Percentiles rank a stretch among this genome's conserved stretches.
phyloP scores from a whole-genome alignment of 2,888 invertebrate species.

The Xanthorhoe spadicearia region DNA sequence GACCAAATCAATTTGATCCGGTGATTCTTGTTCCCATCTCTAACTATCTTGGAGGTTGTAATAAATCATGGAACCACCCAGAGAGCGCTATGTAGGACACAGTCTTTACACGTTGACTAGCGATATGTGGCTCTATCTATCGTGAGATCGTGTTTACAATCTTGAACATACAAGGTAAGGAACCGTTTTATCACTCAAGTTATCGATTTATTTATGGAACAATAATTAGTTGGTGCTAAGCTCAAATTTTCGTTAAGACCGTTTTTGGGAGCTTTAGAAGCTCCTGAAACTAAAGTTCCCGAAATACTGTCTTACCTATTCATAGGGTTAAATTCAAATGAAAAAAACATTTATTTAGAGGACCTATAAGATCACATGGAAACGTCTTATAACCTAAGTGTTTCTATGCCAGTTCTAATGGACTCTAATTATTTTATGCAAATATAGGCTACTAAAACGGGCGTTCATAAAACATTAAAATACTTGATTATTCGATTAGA shows the following conservation, averaged over 20 bases:
- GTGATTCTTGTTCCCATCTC: not conserved
- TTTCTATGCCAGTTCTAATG: too few species aligned
- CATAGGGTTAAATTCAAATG: too few species aligned
- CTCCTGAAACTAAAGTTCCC: too few species aligned
- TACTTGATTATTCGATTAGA: not conserved
- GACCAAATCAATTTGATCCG: constrained; percentile 1
- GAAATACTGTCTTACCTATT: too few species aligned
- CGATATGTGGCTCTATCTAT: constrained; percentile 14
- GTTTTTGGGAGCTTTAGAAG: too few species aligned
- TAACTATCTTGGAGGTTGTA: constrained; percentile 18
- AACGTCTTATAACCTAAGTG: too few species aligned
- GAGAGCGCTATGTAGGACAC: constrained; percentile 43
- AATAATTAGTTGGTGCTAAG: not conserved
- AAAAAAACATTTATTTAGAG: too few species aligned
- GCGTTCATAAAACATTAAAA: not conserved
- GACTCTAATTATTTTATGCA: too few species aligned
- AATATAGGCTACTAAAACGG: not conserved
- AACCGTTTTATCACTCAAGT: not conserved
- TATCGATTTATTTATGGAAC: not conserved
- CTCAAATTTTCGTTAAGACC: too few species aligned
- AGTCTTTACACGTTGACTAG: constrained; percentile 33
- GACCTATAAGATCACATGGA: too few species aligned
- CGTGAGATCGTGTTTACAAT: constrained; percentile 29
- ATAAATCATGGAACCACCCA: constrained; percentile 60
- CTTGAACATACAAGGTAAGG: not conserved